phyloP scores from a whole-genome alignment of 2,888 invertebrate genomes.

The Galerucella pusilla region DNA sequence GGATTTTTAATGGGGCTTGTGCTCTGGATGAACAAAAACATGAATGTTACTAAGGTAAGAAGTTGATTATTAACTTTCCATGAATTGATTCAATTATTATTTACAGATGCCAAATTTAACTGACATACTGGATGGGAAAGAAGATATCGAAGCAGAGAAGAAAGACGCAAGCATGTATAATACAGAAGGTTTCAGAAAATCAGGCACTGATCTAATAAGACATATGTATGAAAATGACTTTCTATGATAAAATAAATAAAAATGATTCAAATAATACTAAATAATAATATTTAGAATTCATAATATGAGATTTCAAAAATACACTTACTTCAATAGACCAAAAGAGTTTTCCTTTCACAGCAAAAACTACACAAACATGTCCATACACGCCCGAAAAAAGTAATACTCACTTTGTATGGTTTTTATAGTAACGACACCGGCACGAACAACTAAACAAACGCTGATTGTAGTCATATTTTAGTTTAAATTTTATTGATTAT shows the following conservation, averaged over 20 bases:
- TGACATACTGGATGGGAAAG: background rate
- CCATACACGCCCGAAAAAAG: too few species aligned
- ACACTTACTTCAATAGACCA: too few species aligned
- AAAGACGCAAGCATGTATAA: background rate
- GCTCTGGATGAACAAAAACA: constrained; percentile 18
- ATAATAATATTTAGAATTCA: too few species aligned
- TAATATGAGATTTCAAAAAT: too few species aligned
- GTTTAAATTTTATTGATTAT: too few species aligned
- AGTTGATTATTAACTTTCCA: background rate
- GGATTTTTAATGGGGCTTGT: constrained; percentile 28
- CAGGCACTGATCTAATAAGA: constrained; percentile 6
- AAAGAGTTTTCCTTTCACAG: too few species aligned
- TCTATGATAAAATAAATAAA: constrained; percentile 14
- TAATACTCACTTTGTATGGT: too few species aligned
- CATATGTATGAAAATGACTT: constrained; percentile 32
- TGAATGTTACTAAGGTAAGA: background rate
- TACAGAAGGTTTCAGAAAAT: constrained; percentile 6
- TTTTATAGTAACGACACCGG: too few species aligned
- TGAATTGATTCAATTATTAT: background rate
- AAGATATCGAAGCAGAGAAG: constrained; percentile 6
- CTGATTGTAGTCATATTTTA: too few species aligned
- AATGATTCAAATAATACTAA: too few species aligned
- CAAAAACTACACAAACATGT: too few species aligned
- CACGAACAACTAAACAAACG: too few species aligned
- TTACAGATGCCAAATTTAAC: constrained; percentile 10